Evolutionary conservation across 1,140 invertebrate species (phyloP), one percentile per base, ranked within the genome.

Genomic region (Drosophila busckii): DNA sequence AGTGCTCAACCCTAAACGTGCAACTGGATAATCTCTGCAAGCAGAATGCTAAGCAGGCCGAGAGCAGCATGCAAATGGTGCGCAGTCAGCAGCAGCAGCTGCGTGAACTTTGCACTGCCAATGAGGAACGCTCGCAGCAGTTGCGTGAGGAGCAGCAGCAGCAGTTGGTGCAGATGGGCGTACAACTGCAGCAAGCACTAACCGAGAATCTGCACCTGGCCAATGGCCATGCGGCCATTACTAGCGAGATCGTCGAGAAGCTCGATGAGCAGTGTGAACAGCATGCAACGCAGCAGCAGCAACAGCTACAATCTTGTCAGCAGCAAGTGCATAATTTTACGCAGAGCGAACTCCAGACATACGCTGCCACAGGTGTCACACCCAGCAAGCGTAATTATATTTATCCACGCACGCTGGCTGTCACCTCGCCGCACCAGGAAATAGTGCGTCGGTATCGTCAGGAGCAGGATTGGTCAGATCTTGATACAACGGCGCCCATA

Each of bases 341-440:
- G n/a, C 80, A 83, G 8, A 82, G 88, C 29, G 87, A 89, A 41
- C 87, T 88, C 4, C 86, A 86, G 22, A 73, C 88, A 0, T 90
- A 90, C 60, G 86, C 87, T 4, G 44, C 71, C 4, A 76, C 73
- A 3, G 91, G 91, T 1, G 73, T 86, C 13, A 94, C 93, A 0
- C 93, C 93, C 2, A 87, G 88, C 1, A 90, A 90, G 53, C 88
- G 85, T 48, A 89, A 91, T 4, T 94, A 91, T 71, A 52, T 82
- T 1, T 94, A 91, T 88, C 92, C 93, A 37, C 88, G 89, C 48
- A 31, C 76, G 0, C 67, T 94, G 42, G 88, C 84, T 1, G 70
- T 87, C 28, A 93, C 93, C 2, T 94, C 93, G 0, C 93, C 93
- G 0, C 91, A 93, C 64, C 90, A 92, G 17, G 83, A 89, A 1